A percentile compares a stretch with the other conserved stretches of the same genome.
These are phyloP conservation scores for Calonectris borealis DNA, from an alignment of 2,113 vertebrate genomes.

Conservation along the genomic window DNA sequence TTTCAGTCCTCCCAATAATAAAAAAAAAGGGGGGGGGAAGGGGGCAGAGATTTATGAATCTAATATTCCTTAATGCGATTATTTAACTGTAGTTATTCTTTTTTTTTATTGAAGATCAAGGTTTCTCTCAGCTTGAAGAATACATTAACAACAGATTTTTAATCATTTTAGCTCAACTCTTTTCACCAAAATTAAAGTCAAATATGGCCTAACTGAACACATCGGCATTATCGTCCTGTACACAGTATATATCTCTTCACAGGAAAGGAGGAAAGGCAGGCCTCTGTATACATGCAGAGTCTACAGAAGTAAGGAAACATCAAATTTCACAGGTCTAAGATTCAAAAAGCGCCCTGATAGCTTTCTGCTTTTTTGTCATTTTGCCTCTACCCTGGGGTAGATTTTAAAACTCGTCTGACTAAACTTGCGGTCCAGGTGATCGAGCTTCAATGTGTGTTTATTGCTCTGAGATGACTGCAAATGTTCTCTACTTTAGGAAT, in stretches of 20 bases:
- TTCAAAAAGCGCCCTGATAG: background rate
- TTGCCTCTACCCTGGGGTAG: rapidly evolving
- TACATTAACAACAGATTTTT: background rate
- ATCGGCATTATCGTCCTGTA: background rate
- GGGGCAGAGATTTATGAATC: background rate
- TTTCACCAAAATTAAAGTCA: background rate
- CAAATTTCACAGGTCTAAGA: background rate
- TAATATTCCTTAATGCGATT: background rate
- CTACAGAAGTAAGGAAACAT: background rate
- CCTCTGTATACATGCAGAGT: background rate
- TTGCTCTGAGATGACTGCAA: background rate
- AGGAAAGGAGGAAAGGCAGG: background rate
- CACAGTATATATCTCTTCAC: background rate
- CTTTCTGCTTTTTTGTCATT: background rate
- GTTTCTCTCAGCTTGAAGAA: background rate
- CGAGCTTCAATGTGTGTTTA: background rate
- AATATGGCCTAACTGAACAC: background rate
- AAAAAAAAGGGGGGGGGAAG: rapidly evolving
- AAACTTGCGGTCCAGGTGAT: background rate
- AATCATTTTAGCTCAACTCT: background rate
- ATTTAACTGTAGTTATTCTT: background rate
- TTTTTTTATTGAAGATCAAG: background rate
- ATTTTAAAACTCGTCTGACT: background rate
- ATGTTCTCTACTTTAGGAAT: background rate
- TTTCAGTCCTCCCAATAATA: background rate